phyloP scores from a whole-genome alignment of 2,113 vertebrate species.

The human (Homo sapiens) region DNA sequence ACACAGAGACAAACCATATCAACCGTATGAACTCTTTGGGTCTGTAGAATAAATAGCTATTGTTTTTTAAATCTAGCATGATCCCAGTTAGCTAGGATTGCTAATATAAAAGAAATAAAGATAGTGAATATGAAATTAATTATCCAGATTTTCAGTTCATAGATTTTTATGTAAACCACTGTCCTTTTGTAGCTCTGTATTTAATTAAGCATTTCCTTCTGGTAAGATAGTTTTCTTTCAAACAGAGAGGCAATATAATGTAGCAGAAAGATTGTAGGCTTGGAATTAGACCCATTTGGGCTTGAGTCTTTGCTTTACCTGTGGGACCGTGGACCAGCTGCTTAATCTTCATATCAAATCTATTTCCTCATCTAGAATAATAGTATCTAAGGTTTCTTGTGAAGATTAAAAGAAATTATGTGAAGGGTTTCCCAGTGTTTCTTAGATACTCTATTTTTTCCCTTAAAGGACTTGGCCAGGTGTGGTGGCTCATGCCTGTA shows the following conservation, averaged over 20 bases:
- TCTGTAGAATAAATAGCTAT: constrained; percentile 59
- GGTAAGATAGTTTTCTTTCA: constrained; percentile 22
- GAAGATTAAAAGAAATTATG: constrained; percentile 40
- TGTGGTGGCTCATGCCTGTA: too few species aligned
- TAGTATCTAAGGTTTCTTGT: constrained; percentile 15
- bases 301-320: constrained; percentile 12
- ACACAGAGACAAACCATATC: too few species aligned
- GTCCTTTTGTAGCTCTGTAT: constrained; percentile 33
- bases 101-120: constrained; percentile 41
- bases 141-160: constrained; percentile 39
- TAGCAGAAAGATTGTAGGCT: background rate
- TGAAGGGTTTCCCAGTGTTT: background rate
- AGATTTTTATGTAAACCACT: constrained; percentile 24
- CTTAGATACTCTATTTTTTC: constrained; percentile 11
- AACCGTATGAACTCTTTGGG: constrained; percentile 2
- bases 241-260: background rate
- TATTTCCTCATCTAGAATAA: constrained; percentile 28
- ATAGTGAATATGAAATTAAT: constrained; percentile 32
- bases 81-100: constrained; percentile 21
- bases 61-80: constrained; percentile 48
- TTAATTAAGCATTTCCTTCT: constrained; percentile 51
- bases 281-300: constrained; percentile 6
- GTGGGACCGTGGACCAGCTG: background rate
- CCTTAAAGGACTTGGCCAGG: background rate
- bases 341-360: constrained; percentile 7